Conservation (phyloP, 2,888 invertebrate genomes). For the Cheilosia scutellata region DNA sequence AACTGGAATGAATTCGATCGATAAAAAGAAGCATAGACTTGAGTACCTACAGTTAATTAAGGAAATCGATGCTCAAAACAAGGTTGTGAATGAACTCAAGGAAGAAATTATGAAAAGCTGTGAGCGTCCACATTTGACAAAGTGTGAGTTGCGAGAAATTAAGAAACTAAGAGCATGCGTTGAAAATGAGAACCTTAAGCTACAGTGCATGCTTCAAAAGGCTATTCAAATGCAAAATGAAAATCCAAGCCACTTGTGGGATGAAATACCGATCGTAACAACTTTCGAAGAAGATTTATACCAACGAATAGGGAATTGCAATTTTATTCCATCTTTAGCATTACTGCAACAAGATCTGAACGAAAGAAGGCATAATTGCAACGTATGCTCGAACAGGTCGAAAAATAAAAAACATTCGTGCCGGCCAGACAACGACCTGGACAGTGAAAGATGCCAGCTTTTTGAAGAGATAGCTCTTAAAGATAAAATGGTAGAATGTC, state of each 20-base stretch:
- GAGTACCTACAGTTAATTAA: constrained; percentile 81
- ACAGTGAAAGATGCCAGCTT: constrained; percentile 19
- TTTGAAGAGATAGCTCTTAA: constrained; percentile 55
- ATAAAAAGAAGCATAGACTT: constrained; percentile 69
- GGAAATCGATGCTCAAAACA: constrained; percentile 82
- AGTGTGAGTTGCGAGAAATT: constrained; percentile 80
- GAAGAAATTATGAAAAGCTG: constrained; percentile 79
- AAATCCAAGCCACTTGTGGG: constrained; percentile 80
- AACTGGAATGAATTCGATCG: constrained; percentile 60
- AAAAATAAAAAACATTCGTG: constrained; percentile 40
- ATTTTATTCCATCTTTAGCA: constrained; percentile 35
- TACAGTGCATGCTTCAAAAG: constrained; percentile 80
- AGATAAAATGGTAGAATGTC: constrained; percentile 47
- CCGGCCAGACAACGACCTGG: neutral
- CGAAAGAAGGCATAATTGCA: constrained; percentile 1
- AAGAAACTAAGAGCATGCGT: constrained; percentile 80
- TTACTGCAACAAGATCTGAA: neutral
- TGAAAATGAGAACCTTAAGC: constrained; percentile 82
- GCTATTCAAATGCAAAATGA: constrained; percentile 81
- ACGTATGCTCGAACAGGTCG: neutral
- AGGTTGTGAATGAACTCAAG: constrained; percentile 80
- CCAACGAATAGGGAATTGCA: constrained; percentile 36
- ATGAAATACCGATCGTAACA: constrained; percentile 80
- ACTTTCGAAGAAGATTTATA: constrained; percentile 81
- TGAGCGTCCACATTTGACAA: constrained; percentile 78